These are phyloP conservation scores for Bombyx mandarina DNA, from an alignment of 1,140 invertebrate genomes.

Conservation along the genomic window DNA sequence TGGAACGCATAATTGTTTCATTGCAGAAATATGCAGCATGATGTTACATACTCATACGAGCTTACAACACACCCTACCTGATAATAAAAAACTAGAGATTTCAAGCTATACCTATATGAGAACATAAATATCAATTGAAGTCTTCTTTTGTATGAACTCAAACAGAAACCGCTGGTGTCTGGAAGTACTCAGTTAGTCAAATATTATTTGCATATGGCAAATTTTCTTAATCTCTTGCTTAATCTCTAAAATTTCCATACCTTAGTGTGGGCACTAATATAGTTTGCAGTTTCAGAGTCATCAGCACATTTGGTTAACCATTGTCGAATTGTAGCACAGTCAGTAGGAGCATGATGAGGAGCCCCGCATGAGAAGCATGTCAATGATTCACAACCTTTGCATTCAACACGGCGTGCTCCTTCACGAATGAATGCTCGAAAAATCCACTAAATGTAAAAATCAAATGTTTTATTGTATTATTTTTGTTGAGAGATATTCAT, in stretches of 20 bases:
- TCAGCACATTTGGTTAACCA: conserved; percentile 99
- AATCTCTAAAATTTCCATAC: conserved; percentile 35
- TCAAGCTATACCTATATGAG: no score
- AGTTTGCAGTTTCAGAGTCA: conserved; percentile 99
- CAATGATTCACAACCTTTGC: conserved; percentile 68
- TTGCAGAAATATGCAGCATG: no score
- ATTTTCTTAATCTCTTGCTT: not conserved
- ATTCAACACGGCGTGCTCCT: conserved; percentile 63
- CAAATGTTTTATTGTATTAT: not conserved
- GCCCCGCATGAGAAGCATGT: conserved; percentile 91
- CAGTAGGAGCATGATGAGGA: conserved; percentile 98
- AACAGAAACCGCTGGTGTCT: no score
- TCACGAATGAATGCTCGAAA: conserved; percentile 51
- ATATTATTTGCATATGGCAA: no score
- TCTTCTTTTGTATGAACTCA: no score
- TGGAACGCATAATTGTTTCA: no score
- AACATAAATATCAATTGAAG: no score
- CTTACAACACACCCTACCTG: no score
- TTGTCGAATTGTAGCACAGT: conserved; percentile 95
- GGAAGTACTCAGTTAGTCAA: no score
- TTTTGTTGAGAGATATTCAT: no score
- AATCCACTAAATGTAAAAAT: conserved; percentile 41
- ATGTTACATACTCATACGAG: no score
- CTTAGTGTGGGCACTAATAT: conserved; percentile 98
- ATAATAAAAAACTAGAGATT: no score